These are phyloP conservation scores for Agrotis exclamationis DNA, from an alignment of 2,888 invertebrate genomes.

Conservation along the genomic window DNA sequence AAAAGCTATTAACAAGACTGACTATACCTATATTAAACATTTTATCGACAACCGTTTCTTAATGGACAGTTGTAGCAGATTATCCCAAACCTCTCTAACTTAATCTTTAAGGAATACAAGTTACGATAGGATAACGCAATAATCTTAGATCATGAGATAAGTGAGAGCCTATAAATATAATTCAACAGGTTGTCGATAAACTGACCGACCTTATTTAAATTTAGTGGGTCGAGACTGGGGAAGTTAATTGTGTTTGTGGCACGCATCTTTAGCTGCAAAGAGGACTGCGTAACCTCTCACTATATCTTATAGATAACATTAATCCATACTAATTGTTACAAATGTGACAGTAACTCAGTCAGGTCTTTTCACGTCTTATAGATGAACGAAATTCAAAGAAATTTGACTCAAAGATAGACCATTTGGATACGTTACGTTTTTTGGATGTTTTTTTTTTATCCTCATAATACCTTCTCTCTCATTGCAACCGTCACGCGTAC, in stretches of 20 bases:
- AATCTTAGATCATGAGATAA: slow-evolving; percentile 56
- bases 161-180: slow-evolving; percentile 50
- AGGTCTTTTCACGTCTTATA: neutral
- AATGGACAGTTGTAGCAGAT: slow-evolving; percentile 34
- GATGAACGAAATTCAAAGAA: neutral
- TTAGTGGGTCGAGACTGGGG: slow-evolving; percentile 35
- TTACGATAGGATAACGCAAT: slow-evolving; percentile 50
- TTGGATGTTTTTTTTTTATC: no score
- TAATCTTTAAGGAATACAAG: slow-evolving; percentile 53
- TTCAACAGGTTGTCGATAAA: slow-evolving; percentile 58
- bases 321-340: neutral
- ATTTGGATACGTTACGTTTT: neutral
- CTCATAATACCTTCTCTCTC: no score
- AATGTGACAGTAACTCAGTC: neutral
- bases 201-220: slow-evolving; percentile 51
- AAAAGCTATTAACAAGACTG: no score
- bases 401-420: neutral
- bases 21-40: slow-evolving; percentile 11
- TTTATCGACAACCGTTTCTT: slow-evolving; percentile 16
- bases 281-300: neutral
- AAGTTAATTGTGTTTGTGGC: slow-evolving; percentile 42
- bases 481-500: no score
- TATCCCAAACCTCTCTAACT: slow-evolving; percentile 23
- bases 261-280: slow-evolving; percentile 25
- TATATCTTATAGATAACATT: neutral